phyloP scores from a whole-genome alignment of 2,113 vertebrate genomes.

The Saimiri boliviensis region DNA sequence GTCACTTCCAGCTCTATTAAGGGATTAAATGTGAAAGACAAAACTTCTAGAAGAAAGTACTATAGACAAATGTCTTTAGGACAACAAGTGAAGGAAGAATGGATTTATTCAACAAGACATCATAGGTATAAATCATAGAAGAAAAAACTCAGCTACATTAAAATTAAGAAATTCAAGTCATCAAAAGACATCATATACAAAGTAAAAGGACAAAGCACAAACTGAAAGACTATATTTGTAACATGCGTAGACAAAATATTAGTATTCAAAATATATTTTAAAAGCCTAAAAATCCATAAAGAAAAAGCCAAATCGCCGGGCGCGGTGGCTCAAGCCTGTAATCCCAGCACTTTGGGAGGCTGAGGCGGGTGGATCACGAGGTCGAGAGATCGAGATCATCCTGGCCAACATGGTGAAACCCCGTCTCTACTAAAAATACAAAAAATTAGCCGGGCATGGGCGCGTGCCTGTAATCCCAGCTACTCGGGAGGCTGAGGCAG shows the following conservation, averaged over 20 bases:
- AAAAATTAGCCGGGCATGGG: too few relatives aligned
- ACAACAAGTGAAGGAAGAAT: neutral
- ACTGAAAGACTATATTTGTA: constrained; percentile 8
- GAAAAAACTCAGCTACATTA: constrained; percentile 5
- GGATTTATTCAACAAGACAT: constrained; percentile 43
- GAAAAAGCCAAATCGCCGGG: constrained; percentile 18
- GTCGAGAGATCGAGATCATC: too few relatives aligned
- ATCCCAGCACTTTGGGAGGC: too few relatives aligned
- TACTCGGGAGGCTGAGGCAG: too few relatives aligned
- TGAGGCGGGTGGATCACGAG: too few relatives aligned
- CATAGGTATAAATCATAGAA: constrained; percentile 40
- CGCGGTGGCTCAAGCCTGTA: too few relatives aligned
- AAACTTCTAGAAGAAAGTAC: constrained; percentile 54
- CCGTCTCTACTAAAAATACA: too few relatives aligned
- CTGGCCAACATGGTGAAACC: too few relatives aligned
- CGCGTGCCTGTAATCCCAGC: too few relatives aligned
- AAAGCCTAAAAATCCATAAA: constrained; percentile 28
- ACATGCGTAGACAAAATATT: constrained; percentile 35
- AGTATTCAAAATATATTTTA: neutral
- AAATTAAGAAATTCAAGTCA: constrained; percentile 39
- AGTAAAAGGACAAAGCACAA: constrained; percentile 47
- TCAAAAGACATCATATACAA: neutral
- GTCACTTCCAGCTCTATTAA: constrained; percentile 17
- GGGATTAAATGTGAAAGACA: constrained; percentile 41
- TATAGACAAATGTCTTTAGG: constrained; percentile 33